Evolutionary conservation across 2,113 vertebrate genomes (phyloP), one percentile per base, ranked within the genome.

Genomic region (Callaeas wilsoni): DNA sequence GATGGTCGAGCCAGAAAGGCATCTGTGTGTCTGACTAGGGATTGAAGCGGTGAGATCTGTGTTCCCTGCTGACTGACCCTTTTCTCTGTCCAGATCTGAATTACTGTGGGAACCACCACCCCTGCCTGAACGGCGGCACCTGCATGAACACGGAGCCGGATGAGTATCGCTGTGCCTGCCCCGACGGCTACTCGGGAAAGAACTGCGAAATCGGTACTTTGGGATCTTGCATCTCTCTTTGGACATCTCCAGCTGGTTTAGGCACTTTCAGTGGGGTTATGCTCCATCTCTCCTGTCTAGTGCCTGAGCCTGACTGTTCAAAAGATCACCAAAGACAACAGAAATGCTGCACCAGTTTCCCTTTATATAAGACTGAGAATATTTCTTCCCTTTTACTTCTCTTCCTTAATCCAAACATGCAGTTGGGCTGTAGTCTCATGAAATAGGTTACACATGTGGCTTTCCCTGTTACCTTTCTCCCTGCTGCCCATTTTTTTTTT

Each of bases 141-240:
- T 99, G 99, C 52, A 98, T 99, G 98, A 99, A 99, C 76, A 99
- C 98, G 0, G 99, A 99, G 89, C 99, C 99, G 0, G 98, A 99
- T 4, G 98, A 99, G 74, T 99, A 99, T 89, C 97, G 96, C 91
- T 99, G 99, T 15, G 98, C 98, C 86, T 99, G 99, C 97, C 98
- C 98, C 0, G 98, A 99, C 0, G 98, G 99, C 37, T 99, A 99
- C 97, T 99, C 98, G 1, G 99, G 99, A 56, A 99, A 98, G 97
- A 99, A 99, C 98, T 99, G 99, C 3, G 98, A 99, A 97, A 99
- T 98, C 5, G 99, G 99, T 99, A 98, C 13, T 96, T 63, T 1
- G 47, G 33, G 16, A 6, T 15, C 1, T 29, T 67, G 42, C 71
- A 23, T 22, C 8, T 44, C 8, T 65, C 33, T 71, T 37, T 21